phyloP scores from a whole-genome alignment of 2,888 invertebrate genomes.

The Acholoe squamosa region DNA sequence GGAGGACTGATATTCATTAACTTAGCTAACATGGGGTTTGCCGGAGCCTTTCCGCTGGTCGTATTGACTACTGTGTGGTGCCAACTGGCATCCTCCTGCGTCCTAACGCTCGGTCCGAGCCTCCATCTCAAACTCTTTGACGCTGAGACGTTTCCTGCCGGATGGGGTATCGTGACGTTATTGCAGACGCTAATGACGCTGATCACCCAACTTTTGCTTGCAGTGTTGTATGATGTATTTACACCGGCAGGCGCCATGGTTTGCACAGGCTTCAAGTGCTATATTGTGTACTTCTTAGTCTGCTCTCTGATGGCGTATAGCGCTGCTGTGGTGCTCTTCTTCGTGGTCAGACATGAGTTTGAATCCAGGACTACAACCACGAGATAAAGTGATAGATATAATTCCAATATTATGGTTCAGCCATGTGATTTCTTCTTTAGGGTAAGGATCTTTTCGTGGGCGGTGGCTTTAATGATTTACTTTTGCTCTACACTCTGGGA shows the following conservation, averaged over 20 bases:
- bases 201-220: constrained; percentile 1
- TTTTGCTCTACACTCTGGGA: too few species aligned
- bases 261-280: constrained; percentile 31
- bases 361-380: neutral
- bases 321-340: neutral
- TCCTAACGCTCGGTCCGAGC: constrained; percentile 29
- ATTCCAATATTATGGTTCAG: too few species aligned
- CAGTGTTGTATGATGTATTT: constrained; percentile 11
- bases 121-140: constrained; percentile 41
- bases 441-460: too few species aligned
- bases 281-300: constrained; percentile 39
- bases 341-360: constrained; percentile 42
- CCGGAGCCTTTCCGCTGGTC: neutral
- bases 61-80: neutral
- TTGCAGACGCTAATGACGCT: constrained; percentile 9
- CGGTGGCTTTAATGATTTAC: too few species aligned
- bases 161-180: constrained; percentile 36
- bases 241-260: neutral
- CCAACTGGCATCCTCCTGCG: neutral
- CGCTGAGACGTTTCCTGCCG: constrained; percentile 20
- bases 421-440: too few species aligned
- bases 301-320: neutral
- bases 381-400: too few species aligned
- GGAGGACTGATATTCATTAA: neutral
- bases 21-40: constrained; percentile 45